Evolutionary conservation across 2,888 invertebrate species (phyloP).

Genomic region (Capitulum mitella): DNA sequence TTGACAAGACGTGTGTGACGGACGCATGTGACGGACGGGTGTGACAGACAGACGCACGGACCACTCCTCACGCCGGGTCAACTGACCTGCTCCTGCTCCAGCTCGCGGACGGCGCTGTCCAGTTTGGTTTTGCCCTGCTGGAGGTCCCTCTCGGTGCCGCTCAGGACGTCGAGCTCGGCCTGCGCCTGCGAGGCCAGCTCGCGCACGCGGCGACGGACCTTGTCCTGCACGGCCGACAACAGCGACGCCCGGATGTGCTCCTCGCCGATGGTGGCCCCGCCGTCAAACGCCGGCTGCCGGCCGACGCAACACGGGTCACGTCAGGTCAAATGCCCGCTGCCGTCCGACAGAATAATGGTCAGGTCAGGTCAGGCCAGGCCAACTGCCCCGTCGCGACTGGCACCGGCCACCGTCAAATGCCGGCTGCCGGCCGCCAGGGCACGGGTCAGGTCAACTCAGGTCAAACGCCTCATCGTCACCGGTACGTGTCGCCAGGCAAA

Average conservation of each 20-base stretch:
- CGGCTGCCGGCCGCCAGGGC: not conserved
- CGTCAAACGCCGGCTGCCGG: conserved; percentile 24
- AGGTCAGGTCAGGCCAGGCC: not conserved
- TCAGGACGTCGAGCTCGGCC: conserved; percentile 82
- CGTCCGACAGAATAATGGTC: not conserved
- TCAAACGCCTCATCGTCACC: too few species aligned
- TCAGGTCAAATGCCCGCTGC: conserved; percentile 25
- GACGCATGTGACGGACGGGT: too few species aligned
- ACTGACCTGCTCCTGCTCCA: conserved; percentile 59
- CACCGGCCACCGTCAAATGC: too few species aligned
- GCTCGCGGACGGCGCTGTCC: conserved; percentile 64
- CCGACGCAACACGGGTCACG: conserved; percentile 37
- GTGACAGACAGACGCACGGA: too few species aligned
- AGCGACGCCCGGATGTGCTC: conserved; percentile 91
- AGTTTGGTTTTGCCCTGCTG: conserved; percentile 74
- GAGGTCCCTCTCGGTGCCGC: conserved; percentile 77
- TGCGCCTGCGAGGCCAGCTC: conserved; percentile 86
- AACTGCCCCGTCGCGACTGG: not conserved
- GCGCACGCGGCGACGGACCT: conserved; percentile 72
- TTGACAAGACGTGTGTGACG: too few species aligned
- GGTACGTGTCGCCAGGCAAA: too few species aligned
- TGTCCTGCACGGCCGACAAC: conserved; percentile 91
- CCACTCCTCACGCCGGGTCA: too few species aligned
- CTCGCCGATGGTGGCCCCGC: conserved; percentile 60
- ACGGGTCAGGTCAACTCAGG: too few species aligned